Evolutionary conservation across 2,888 invertebrate species (phyloP).

Genomic region (Macrosiphum euphorbiae): DNA sequence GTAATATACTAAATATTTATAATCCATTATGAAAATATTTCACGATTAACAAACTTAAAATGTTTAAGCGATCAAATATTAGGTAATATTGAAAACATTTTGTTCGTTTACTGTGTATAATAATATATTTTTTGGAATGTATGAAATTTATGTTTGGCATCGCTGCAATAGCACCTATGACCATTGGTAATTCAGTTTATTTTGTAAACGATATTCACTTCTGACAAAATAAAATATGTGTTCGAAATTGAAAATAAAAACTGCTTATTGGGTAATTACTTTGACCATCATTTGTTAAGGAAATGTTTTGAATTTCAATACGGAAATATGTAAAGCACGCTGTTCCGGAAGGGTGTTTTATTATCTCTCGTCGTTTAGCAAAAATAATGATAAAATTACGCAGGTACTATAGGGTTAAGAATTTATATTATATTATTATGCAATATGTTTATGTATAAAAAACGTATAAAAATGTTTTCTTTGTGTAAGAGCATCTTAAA

Average conservation of each 20-base stretch:
- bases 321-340: background rate
- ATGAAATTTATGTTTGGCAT: background rate
- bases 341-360: background rate
- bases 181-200: background rate
- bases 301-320: background rate
- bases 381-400: conserved; percentile 12
- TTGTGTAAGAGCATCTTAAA: background rate
- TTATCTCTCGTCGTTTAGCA: background rate
- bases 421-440: background rate
- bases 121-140: background rate
- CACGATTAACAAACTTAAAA: background rate
- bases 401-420: background rate
- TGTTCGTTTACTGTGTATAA: background rate
- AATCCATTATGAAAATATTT: background rate
- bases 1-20: background rate
- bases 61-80: background rate
- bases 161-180: background rate
- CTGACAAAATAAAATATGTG: background rate
- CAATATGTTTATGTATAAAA: background rate
- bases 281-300: background rate
- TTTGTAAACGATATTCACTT: background rate
- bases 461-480: background rate
- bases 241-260: background rate
- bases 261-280: background rate
- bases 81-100: background rate